Evolutionary conservation across 2,888 invertebrate species (phyloP).

Genomic region (Myopa tessellatipennis): DNA sequence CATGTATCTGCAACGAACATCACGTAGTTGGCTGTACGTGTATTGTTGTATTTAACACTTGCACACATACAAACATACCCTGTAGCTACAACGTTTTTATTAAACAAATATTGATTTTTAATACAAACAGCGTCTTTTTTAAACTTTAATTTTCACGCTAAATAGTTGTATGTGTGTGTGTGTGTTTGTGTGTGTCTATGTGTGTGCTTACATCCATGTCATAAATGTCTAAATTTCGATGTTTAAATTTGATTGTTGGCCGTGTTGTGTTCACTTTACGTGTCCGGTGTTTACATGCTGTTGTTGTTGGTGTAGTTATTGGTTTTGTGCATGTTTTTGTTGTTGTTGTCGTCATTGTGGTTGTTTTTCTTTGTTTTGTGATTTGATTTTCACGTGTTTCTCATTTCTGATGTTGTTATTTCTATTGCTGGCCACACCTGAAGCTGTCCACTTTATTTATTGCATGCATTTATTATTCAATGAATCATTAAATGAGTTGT

Average conservation of each 20-base stretch:
- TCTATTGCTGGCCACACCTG: too few relatives aligned
- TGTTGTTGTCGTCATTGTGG: not conserved
- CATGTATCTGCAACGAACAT: too few relatives aligned
- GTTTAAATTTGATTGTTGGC: constrained; percentile 11
- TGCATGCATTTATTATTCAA: too few relatives aligned
- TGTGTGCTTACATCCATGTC: not conserved
- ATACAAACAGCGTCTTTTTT: not conserved
- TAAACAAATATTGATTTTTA: not conserved
- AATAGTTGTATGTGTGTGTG: not conserved
- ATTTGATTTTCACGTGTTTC: not conserved
- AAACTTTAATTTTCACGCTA: not conserved
- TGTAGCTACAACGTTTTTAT: not conserved
- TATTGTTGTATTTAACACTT: not conserved
- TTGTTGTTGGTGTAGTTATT: not conserved
- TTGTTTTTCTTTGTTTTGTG: not conserved
- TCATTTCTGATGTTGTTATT: not conserved
- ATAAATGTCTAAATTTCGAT: constrained; percentile 17
- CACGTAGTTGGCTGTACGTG: too few relatives aligned
- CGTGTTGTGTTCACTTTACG: constrained; percentile 8
- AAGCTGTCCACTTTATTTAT: too few relatives aligned
- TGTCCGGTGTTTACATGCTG: constrained; percentile 10
- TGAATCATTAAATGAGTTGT: too few relatives aligned
- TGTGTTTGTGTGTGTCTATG: not conserved
- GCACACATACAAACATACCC: not conserved
- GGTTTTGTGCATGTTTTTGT: constrained; percentile 1